Evolutionary conservation across 2,113 vertebrate genomes (phyloP), one percentile per base, ranked within the genome.

Genomic region (Hipposideros armiger): DNA sequence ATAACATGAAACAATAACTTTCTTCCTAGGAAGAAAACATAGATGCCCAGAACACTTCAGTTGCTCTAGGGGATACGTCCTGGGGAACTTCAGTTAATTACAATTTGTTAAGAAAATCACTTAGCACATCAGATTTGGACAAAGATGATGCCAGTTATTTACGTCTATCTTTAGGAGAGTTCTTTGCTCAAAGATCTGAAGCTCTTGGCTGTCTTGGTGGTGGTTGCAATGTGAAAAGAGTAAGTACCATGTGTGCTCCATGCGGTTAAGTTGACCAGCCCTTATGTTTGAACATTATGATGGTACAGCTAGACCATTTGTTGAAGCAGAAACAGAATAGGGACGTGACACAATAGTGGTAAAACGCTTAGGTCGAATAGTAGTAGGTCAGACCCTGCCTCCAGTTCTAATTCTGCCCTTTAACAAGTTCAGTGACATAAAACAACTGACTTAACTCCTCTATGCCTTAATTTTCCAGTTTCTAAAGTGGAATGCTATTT

Each of bases 181-280:
- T 99, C 95, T 99, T 99, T 96, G 98, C 98, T 87, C 99, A 99
- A 95, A 99, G 99, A 76, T 99, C 99, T 22, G 99, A 99, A 98
- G 99, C 99, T 92, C 98, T 99, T 40, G 99, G 99, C 83, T 99
- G 99, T 96, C 99, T 99, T 72, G 99, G 99, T 85, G 98, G 98
- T 96, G 97, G 97, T 52, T 97, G 98, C 82, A 95, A 94, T 83
- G 98, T 99, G 77, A 99, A 99, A 98, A 98, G 99, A 98, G 99
- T 99, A 90, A 97, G 99, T 99, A 94, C 93, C 22, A n/a, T 19
- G 66, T 47, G 5, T 78, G 19, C 11, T 40, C 1, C 4, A 58
- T 47, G 9, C 72, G 42, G 11, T 54, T 26, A 69, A 54, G 94
- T 36, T 78, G 40, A 80, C 30, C 4, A 92, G 89, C 47, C 32